Evolutionary conservation across 2,113 vertebrate genomes (phyloP), one percentile per base, ranked within the genome.

Genomic region (Anser cygnoides): DNA sequence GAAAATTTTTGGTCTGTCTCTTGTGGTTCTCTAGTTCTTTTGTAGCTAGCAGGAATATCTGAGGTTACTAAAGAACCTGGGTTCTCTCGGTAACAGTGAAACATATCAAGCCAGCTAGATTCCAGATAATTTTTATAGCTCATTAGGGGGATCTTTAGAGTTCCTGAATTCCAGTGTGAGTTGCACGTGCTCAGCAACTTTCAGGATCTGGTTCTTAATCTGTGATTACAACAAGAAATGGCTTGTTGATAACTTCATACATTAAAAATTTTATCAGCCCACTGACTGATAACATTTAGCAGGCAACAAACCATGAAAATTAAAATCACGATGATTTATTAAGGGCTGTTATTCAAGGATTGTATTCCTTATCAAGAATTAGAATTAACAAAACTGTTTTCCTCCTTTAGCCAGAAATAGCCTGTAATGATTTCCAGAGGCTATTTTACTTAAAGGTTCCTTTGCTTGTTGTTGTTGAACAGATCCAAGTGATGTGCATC

Each of bases 181-280:
- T 84, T 90, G 46, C 74, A 55, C 3, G 0, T 59, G 78, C 72
- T 90, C 88, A 92, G 90, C 87, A 87, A 6, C 61, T 96, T 91
- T 55, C 37, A 67, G 61, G n/a, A 93, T 90, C 74, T 3, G 1
- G 71, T 70, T 94, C 78, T 59, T 91, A 77, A 84, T 77, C 68
- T 84, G 44, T 39, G 50, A 58, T 70, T 87, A 66, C 57, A 84
- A 61, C 88, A 93, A 95, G 90, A 93, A 91, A 59, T 81, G 22
- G 71, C 92, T 95, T 94, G 82, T 73, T 84, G 78, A 58, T 91
- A 94, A 61, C 81, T 89, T 95, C 74, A 89, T 95, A 63, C 52
- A 58, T 67, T 54, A 96, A 92, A 95, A 83, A 90, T 75, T 25
- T 90, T 94, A 83, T 85, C 83, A 59, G 29, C 66, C 66, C 62